phyloP scores from a whole-genome alignment of 2,797 vertebrate genomes.

The Bradypodion ventrale region DNA sequence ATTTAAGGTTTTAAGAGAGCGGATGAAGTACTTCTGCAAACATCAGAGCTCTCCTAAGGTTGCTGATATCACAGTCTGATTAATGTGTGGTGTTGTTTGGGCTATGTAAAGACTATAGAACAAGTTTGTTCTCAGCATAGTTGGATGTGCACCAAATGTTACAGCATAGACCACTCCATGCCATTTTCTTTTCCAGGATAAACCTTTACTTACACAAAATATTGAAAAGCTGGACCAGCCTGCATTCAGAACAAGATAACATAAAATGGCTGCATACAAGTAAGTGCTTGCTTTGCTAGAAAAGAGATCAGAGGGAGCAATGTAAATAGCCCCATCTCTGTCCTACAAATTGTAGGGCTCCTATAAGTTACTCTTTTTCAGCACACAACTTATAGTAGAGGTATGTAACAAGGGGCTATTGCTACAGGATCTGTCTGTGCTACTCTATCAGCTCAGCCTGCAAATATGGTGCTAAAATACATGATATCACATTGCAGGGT shows the following conservation, averaged over 20 bases:
- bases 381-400: no score
- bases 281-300: neutral
- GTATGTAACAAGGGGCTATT: no score
- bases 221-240: neutral
- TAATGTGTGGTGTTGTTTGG: neutral
- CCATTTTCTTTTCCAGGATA: neutral
- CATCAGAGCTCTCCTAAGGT: neutral
- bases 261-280: neutral
- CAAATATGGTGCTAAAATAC: neutral
- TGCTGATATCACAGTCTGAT: neutral
- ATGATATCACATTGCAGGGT: neutral
- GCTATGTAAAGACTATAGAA: neutral
- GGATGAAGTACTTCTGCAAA: neutral
- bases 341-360: neutral
- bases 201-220: neutral
- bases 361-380: neutral
- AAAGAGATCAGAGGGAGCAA: neutral
- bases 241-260: neutral
- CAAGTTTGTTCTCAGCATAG: neutral
- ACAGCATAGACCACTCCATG: neutral
- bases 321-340: neutral
- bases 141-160: neutral
- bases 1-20: neutral
- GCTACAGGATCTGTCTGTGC: no score
- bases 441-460: neutral